A percentile compares a stretch with the other conserved stretches of the same genome.
Evolutionary conservation across 2,797 vertebrate genomes (phyloP).

Genomic region (Phalloptychus januarius): DNA sequence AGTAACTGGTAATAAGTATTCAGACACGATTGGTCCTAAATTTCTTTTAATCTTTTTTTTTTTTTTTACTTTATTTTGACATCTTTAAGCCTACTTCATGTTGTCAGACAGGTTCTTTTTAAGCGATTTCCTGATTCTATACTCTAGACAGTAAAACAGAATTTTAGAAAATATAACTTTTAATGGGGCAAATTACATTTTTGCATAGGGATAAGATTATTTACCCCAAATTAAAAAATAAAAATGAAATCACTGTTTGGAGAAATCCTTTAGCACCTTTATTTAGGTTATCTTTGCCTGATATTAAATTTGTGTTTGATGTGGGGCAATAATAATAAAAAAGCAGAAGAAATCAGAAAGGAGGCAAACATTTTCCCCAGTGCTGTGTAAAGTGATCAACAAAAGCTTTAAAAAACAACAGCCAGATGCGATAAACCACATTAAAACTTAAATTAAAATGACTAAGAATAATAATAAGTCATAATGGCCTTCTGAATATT

Average conservation of each 20-base stretch:
- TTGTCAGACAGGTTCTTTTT: neutral
- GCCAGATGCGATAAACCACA: constrained; percentile 64
- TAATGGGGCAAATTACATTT: neutral
- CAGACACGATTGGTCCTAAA: neutral
- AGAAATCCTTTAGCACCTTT: neutral
- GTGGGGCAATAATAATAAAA: neutral
- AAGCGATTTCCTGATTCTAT: neutral
- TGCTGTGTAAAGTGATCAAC: constrained; percentile 54
- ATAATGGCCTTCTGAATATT: constrained; percentile 67
- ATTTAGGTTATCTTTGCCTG: neutral
- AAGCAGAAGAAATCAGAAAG: neutral
- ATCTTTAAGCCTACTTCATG: neutral
- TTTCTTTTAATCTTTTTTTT: neutral
- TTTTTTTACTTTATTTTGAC: neutral
- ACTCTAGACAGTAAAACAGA: neutral
- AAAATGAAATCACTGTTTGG: neutral
- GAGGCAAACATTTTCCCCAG: neutral
- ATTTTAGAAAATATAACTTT: too few relatives aligned
- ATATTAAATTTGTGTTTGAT: neutral
- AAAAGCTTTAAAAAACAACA: constrained; percentile 46
- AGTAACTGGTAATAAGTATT: too few relatives aligned
- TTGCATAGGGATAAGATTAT: neutral
- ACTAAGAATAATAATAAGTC: constrained; percentile 54
- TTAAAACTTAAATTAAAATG: constrained; percentile 74
- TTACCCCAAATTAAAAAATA: neutral